Base-by-base conservation (phyloP, 2,113 vertebrate genomes). In the Muntiacus muntjak region DNA sequence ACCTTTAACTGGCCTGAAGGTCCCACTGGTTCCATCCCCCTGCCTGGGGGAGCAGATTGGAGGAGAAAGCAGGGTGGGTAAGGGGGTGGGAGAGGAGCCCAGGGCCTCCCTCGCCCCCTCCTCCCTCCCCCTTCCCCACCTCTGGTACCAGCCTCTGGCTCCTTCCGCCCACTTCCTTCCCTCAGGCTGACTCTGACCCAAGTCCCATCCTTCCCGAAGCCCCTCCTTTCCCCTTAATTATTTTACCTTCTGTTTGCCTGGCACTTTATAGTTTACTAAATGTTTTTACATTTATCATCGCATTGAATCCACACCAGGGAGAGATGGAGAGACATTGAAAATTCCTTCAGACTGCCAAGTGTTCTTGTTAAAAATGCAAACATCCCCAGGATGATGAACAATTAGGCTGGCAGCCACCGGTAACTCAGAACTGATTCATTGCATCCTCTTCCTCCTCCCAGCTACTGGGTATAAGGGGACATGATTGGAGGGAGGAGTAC, bases 281-380 rank as follows among this genome's bases (percentile, higher is more conserved):
- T 86, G 86, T 93, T 97, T 95, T 94, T 52, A 97, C 82, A 87
- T 83, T 96, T 82, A 94, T 91, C 94, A 87, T n/a, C 2, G 0
- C 67, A 40, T 4, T 76, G 94, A 97, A 92, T 95, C 88, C 91
- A 94, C 76, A 94, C 93, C 81, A 89, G 93, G 67, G 90, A 96
- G 90, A 97, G 88, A 93, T 5, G 55, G 33, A 17, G 55, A 97
- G 90, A 91, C 93, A 94, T 23, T 84, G 93, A 91, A 94, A 95
- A 96, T 95, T 94, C 97, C 84, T 97, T 50, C 97, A 40, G 79
- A 95, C 89, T 71, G 97, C 97, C 96, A 97, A 97, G 83, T 40
- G 93, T 84, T 94, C 98, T 97, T 97, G 97, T 97, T 97, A 97
- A 97, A 97, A 98, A 97, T 97, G 96, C 97, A 97, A 96, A 97